Percentiles rank a stretch among this genome's conserved stretches.
These are phyloP conservation scores for Apistogramma diplotaenia DNA, from an alignment of 2,113 vertebrate genomes.

Conservation along the genomic window DNA sequence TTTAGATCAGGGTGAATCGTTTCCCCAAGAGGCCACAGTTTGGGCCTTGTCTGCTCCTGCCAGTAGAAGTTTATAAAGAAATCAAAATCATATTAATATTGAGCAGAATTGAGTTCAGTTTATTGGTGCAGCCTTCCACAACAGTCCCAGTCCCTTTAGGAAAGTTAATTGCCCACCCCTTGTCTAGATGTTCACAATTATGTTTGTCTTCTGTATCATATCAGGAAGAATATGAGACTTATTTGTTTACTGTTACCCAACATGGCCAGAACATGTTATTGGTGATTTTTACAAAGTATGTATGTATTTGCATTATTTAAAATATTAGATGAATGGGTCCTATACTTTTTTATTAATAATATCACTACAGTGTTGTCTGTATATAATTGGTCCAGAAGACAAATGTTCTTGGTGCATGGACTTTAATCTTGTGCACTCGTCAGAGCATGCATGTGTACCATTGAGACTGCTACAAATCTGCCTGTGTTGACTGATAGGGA, in stretches of 20 bases:
- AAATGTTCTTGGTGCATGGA: not conserved
- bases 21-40: too few relatives aligned
- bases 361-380: not conserved
- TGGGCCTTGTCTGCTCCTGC: too few relatives aligned
- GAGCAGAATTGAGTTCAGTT: too few relatives aligned
- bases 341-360: not conserved
- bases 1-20: too few relatives aligned
- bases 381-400: constrained; percentile 3
- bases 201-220: not conserved
- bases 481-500: constrained; percentile 57
- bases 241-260: not conserved
- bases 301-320: not conserved
- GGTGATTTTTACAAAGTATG: not conserved
- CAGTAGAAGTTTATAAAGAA: too few relatives aligned
- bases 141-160: too few relatives aligned
- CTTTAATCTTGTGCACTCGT: constrained; percentile 19
- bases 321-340: not conserved
- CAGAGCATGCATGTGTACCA: constrained; percentile 15
- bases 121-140: too few relatives aligned
- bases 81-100: too few relatives aligned
- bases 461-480: constrained; percentile 48
- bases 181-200: too few relatives aligned
- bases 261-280: not conserved
- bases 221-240: not conserved
- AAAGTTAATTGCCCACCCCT: too few relatives aligned